Evolutionary conservation across 2,797 vertebrate genomes (phyloP).

Genomic region (Cossypha dichroa): DNA sequence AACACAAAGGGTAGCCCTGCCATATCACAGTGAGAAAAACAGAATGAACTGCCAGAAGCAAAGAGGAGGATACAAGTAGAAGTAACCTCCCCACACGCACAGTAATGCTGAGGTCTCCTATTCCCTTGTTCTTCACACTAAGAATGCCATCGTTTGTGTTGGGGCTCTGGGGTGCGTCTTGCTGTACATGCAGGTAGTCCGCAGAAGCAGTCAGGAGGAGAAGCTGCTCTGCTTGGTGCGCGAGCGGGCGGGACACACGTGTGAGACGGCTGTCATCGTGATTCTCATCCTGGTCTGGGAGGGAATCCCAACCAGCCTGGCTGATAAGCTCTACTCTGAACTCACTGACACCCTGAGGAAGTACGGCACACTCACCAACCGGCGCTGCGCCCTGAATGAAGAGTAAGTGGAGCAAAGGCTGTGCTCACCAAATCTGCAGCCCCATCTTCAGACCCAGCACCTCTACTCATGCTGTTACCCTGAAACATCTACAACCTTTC

Average conservation of each 20-base stretch:
- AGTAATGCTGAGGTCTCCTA: background rate
- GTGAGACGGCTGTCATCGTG: constrained; percentile 89
- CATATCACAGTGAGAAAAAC: background rate
- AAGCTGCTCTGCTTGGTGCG: constrained; percentile 94
- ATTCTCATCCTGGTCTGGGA: constrained; percentile 97
- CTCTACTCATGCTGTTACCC: rapidly evolving
- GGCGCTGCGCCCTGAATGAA: constrained; percentile 95
- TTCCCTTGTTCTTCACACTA: background rate
- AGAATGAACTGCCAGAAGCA: background rate
- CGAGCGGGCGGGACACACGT: constrained; percentile 89
- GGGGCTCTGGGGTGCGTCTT: constrained; percentile 42
- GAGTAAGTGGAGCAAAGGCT: constrained; percentile 83
- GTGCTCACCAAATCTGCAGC: background rate
- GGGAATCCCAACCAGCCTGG: constrained; percentile 85
- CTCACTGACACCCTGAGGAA: constrained; percentile 88
- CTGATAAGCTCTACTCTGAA: constrained; percentile 89
- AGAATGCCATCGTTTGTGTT: constrained; percentile 3
- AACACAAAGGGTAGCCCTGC: background rate
- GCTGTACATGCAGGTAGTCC: constrained; percentile 86
- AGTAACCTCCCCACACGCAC: rapidly evolving
- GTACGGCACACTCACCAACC: constrained; percentile 89
- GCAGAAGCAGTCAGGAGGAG: constrained; percentile 87
- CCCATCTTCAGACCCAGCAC: background rate
- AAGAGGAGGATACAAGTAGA: background rate
- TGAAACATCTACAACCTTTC: background rate